A percentile compares a stretch with the other conserved stretches of the same genome.
phyloP scores from a whole-genome alignment of 2,888 invertebrate species.

The Xestoiulus laeticollis region DNA sequence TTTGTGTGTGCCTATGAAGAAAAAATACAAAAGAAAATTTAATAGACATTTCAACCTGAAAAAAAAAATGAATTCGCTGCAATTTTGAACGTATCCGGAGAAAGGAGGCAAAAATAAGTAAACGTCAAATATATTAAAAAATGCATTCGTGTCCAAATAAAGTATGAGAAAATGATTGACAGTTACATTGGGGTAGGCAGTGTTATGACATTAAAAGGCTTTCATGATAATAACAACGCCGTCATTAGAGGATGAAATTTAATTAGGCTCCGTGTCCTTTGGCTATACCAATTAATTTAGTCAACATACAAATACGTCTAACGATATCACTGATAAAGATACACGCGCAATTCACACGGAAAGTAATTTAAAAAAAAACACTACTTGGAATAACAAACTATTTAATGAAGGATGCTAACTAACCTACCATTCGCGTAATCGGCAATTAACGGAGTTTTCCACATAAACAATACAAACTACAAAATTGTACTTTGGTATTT shows the following conservation, averaged over 20 bases:
- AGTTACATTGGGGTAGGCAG: not conserved
- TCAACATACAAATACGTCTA: not conserved
- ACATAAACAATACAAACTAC: too few relatives aligned
- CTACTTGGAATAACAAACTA: not conserved
- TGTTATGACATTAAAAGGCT: not conserved
- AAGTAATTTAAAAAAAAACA: not conserved
- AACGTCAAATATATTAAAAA: not conserved
- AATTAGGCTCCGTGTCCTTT: constrained; percentile 14
- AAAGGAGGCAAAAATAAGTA: not conserved
- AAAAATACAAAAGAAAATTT: too few relatives aligned
- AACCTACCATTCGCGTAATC: not conserved
- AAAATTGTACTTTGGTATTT: too few relatives aligned
- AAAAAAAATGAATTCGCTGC: too few relatives aligned
- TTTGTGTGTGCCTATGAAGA: not conserved
- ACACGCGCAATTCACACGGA: not conserved
- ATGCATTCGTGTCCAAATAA: not conserved
- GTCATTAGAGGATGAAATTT: constrained; percentile 30
- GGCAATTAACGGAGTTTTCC: not conserved
- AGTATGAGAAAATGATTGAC: not conserved
- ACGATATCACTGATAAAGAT: not conserved
- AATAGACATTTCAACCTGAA: too few relatives aligned
- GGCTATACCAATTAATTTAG: not conserved
- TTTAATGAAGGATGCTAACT: not conserved
- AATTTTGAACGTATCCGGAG: too few relatives aligned
- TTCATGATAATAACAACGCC: not conserved